Conservation (phyloP, 2,888 invertebrate species). For the Strigamia transsilvanica region DNA sequence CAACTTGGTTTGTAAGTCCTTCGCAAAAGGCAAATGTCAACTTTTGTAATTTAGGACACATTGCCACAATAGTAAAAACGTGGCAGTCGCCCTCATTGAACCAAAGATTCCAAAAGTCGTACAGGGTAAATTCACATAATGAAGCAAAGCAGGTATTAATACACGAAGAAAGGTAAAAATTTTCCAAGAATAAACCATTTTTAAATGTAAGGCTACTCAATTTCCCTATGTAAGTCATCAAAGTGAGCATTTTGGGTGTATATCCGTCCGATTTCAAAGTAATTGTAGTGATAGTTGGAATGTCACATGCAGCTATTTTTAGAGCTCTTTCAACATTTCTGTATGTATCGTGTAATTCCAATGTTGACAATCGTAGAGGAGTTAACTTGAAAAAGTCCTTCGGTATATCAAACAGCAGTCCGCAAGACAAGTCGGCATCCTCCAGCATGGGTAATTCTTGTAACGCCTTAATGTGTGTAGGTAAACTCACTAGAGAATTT, state of each 20-base stretch:
- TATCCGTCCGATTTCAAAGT: background rate
- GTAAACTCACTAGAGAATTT: background rate
- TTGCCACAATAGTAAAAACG: background rate
- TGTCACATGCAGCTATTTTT: background rate
- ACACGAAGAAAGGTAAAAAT: background rate
- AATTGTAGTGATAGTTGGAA: background rate
- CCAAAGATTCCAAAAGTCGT: background rate
- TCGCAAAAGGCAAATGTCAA: background rate
- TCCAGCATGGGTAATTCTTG: background rate
- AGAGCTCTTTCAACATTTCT: background rate
- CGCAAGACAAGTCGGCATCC: background rate
- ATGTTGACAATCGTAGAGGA: background rate
- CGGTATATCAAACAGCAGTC: background rate
- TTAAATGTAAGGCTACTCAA: background rate
- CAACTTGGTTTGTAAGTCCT: background rate
- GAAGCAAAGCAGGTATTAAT: background rate
- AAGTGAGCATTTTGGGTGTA: background rate
- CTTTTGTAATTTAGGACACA: background rate
- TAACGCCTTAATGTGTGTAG: background rate
- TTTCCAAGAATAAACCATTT: background rate
- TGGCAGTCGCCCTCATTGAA: background rate
- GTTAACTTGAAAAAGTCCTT: background rate
- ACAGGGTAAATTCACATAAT: background rate
- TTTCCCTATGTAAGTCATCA: background rate
- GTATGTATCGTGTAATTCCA: background rate